These are phyloP conservation scores for Diadema setosum DNA, from an alignment of 35 echinoderm and acorn worm species.

Conservation along the genomic window DNA sequence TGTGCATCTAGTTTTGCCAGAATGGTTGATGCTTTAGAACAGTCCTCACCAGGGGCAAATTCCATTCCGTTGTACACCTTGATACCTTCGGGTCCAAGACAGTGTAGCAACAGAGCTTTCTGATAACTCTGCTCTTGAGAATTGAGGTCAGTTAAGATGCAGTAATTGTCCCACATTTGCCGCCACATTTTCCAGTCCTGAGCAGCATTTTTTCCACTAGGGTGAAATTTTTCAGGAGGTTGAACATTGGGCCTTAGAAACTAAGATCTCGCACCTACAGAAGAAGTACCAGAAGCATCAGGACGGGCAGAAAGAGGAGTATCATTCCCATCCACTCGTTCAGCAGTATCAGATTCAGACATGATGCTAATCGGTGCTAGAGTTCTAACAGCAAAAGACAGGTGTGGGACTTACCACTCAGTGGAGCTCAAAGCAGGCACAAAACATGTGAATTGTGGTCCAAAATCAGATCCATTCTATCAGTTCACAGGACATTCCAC, in stretches of 20 bases:
- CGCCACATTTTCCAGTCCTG: conserved; percentile 36
- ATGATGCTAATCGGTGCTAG: no score
- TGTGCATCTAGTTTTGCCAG: neutral
- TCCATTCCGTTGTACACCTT: conserved; percentile 8
- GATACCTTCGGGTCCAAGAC: neutral
- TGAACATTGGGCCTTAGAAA: neutral
- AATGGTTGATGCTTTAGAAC: neutral
- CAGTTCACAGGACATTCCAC: no score
- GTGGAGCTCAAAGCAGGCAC: no score
- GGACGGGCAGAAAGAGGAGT: no score
- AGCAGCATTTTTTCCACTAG: neutral
- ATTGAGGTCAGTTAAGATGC: conserved; percentile 2
- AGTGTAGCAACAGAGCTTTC: conserved; percentile 3
- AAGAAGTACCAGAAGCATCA: no score
- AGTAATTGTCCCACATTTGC: conserved; percentile 41
- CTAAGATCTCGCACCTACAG: no score
- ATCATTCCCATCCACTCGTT: no score
- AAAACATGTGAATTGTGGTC: no score
- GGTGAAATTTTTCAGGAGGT: neutral
- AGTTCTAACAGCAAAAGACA: no score
- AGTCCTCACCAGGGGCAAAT: neutral
- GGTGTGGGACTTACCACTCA: no score
- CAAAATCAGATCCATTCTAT: no score
- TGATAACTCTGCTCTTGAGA: neutral
- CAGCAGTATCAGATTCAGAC: no score